Evolutionary conservation across 2,888 invertebrate genomes (phyloP), one percentile per base, ranked within the genome.

Genomic region (Digitonthophagus gazella): DNA sequence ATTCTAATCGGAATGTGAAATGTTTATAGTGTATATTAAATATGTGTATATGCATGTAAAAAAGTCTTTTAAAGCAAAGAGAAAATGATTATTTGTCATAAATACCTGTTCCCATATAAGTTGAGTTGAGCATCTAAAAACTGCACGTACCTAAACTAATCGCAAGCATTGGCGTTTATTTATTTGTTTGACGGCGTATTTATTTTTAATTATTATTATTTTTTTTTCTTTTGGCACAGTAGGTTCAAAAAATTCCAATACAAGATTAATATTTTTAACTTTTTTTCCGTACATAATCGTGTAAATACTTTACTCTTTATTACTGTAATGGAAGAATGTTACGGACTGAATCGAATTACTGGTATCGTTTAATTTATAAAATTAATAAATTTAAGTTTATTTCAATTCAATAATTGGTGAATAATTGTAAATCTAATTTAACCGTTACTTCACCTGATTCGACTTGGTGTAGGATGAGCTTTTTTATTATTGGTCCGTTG

Each of bases 381-480:
- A n/a, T n/a, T n/a, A n/a, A n/a, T n/a, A n/a, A n/a, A n/a, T n/a
- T n/a, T n/a, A n/a, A 61, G 19, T 19, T n/a, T 19, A 1, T 18
- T 58, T 67, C 11, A 15, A 44, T n/a, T 66, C 55, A 74, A 18
- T 74, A 72, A 63, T 75, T 77, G 67, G 78, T 76, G 71, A 90
- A 91, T 68, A 91, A 81, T 75, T 89, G 90, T 70, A 92, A 83
- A 80, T 91, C 91, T 67, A 92, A 82, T 80, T 91, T 92, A 58
- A 92, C 85, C 54, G 87, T 83, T 54, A 92, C 86, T 75, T 90
- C 89, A 20, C 92, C 92, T 19, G 87, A 86, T 71, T 89, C 88
- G 1, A 91, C 90, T 82, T 91, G 91, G 74, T 88, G 88, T 61
- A 92, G 82, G 71, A 85, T 85, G 63, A 91, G 84, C 73, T 87